These are phyloP conservation scores for Heteronetta atricapilla DNA, from an alignment of 2,113 vertebrate genomes.

Conservation along the genomic window DNA sequence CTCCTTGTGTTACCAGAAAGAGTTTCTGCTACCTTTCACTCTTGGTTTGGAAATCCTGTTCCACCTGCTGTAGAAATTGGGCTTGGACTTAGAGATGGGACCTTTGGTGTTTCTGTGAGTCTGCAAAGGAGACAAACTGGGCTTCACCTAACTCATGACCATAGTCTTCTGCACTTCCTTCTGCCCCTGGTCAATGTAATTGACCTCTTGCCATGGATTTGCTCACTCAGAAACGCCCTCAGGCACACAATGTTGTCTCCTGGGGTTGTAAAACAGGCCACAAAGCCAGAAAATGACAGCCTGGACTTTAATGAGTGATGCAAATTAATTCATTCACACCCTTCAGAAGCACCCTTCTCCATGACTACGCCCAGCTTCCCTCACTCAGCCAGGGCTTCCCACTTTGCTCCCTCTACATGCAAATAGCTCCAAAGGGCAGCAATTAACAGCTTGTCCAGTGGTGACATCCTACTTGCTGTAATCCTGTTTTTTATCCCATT, in stretches of 20 bases:
- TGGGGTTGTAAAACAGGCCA: background rate
- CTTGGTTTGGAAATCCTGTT: background rate
- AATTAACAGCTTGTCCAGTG: background rate
- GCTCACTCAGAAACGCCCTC: background rate
- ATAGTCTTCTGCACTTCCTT: background rate
- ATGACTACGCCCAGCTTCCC: rapidly evolving
- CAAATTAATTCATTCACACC: background rate
- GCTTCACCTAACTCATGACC: background rate
- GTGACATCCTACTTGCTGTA: background rate
- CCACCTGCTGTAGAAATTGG: background rate
- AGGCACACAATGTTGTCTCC: background rate
- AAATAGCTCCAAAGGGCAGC: background rate
- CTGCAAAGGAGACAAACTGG: background rate
- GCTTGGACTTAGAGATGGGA: background rate
- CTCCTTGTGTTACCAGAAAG: background rate
- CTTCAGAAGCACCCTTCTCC: background rate
- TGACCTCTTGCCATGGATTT: background rate
- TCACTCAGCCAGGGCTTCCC: background rate
- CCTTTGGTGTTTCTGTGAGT: background rate
- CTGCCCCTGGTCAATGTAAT: background rate
- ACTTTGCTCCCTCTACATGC: background rate
- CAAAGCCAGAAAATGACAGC: background rate
- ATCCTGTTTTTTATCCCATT: background rate
- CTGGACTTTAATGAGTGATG: background rate
- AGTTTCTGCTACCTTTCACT: background rate